phyloP scores from a whole-genome alignment of 2,888 invertebrate species.

The Plusia festucae region DNA sequence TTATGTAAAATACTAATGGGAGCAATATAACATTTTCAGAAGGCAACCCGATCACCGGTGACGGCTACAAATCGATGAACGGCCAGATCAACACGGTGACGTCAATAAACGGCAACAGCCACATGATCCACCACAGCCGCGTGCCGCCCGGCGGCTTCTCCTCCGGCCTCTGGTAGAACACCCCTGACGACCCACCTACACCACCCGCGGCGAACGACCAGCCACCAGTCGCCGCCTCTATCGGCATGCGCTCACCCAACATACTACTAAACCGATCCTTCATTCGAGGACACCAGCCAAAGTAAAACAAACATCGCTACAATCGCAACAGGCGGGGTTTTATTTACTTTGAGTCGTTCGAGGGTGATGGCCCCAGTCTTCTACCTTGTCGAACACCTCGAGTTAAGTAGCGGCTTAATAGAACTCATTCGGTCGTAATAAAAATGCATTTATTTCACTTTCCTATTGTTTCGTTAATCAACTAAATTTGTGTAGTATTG shows the following conservation, averaged over 20 bases:
- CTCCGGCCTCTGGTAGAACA: slow-evolving; percentile 91
- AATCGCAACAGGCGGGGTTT: slow-evolving; percentile 12
- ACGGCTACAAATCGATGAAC: slow-evolving; percentile 89
- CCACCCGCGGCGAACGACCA: slow-evolving; percentile 59
- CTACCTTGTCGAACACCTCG: slow-evolving; percentile 25
- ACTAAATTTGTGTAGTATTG: slow-evolving; percentile 75
- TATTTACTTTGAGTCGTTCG: slow-evolving; percentile 34
- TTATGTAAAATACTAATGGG: slow-evolving; percentile 24
- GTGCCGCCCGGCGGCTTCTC: slow-evolving; percentile 92
- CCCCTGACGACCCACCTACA: slow-evolving; percentile 54
- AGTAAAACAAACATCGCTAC: slow-evolving; percentile 21
- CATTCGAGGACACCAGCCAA: slow-evolving; percentile 18
- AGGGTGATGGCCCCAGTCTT: slow-evolving; percentile 13
- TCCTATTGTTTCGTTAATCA: slow-evolving; percentile 66
- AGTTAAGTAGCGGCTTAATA: slow-evolving; percentile 43
- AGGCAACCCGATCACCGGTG: slow-evolving; percentile 90
- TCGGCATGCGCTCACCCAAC: slow-evolving; percentile 59
- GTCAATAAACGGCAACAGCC: slow-evolving; percentile 81
- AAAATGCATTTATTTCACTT: slow-evolving; percentile 80
- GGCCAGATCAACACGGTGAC: slow-evolving; percentile 89
- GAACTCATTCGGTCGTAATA: slow-evolving; percentile 45
- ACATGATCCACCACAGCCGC: slow-evolving; percentile 86
- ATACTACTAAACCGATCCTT: slow-evolving; percentile 40
- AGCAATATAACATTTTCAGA: slow-evolving; percentile 77
- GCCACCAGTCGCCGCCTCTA: slow-evolving; percentile 51